phyloP scores from a whole-genome alignment of 2,888 invertebrate species.

The Netelia melanura region DNA sequence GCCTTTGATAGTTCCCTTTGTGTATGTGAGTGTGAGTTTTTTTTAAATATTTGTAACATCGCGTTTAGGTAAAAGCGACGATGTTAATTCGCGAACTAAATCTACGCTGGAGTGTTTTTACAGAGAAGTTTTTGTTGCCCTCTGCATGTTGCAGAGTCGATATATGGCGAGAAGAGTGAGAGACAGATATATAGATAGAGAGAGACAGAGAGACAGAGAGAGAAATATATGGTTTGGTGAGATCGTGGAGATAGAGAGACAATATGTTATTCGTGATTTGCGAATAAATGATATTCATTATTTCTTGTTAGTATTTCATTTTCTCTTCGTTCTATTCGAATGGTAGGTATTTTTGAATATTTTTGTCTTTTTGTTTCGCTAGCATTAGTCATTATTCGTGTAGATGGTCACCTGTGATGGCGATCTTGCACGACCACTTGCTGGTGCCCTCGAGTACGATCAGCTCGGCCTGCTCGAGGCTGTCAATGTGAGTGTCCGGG shows the following conservation, averaged over 20 bases:
- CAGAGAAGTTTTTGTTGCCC: conserved; percentile 1
- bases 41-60: background rate
- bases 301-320: conserved; percentile 8
- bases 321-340: background rate
- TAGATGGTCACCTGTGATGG: conserved; percentile 95
- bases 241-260: conserved; percentile 56
- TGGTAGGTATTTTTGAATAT: background rate
- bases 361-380: conserved; percentile 27
- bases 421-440: conserved; percentile 99
- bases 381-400: conserved; percentile 59
- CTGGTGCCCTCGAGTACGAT: conserved; percentile 99
- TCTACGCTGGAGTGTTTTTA: background rate
- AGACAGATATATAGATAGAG: conserved; percentile 51
- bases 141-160: conserved; percentile 24
- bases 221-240: conserved; percentile 60
- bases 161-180: conserved; percentile 44
- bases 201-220: conserved; percentile 33
- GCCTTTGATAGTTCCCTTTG: conserved; percentile 5
- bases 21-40: background rate
- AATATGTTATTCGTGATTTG: conserved; percentile 59
- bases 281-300: conserved; percentile 52
- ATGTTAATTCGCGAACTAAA: background rate
- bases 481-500: conserved; percentile 98
- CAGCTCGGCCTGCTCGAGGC: conserved; percentile 98
- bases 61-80: background rate